Conservation (phyloP, 2,113 vertebrate species). For the Phrynosoma blainvillii region DNA sequence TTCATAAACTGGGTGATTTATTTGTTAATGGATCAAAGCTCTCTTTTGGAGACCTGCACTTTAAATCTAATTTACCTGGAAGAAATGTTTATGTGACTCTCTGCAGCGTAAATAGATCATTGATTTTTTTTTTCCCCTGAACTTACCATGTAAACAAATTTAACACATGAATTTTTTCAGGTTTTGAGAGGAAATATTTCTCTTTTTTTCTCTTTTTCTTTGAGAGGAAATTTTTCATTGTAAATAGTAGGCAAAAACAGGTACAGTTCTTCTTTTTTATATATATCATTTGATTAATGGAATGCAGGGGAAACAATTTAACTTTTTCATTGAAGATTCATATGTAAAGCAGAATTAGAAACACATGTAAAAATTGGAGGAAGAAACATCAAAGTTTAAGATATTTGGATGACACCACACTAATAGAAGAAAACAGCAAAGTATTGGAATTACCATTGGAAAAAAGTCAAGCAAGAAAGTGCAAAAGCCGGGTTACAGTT, state of each 20-base stretch:
- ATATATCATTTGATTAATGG: not conserved
- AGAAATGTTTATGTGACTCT: slow-evolving; percentile 48
- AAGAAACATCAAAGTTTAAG: no score
- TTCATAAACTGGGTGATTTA: slow-evolving; percentile 65
- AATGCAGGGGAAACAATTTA: not conserved
- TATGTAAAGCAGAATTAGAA: no score
- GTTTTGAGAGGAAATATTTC: slow-evolving; percentile 11
- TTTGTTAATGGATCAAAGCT: slow-evolving; percentile 60
- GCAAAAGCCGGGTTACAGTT: no score
- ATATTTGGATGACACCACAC: no score
- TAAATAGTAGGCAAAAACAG: slow-evolving; percentile 5
- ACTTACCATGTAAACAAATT: slow-evolving; percentile 30
- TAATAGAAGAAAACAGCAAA: no score
- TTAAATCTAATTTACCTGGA: slow-evolving; percentile 55
- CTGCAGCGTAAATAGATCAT: slow-evolving; percentile 27
- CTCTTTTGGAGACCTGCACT: slow-evolving; percentile 53
- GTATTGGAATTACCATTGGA: no score
- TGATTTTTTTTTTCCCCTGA: slow-evolving; percentile 10
- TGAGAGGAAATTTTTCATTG: slow-evolving; percentile 7
- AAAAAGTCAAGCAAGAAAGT: no score
- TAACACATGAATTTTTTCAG: slow-evolving; percentile 16
- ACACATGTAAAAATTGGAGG: no score
- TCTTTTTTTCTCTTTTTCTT: not conserved
- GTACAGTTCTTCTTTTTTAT: not conserved
- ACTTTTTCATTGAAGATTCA: not conserved